Base-by-base conservation (phyloP, 2,888 invertebrate species). In the Sialis lutaria region DNA sequence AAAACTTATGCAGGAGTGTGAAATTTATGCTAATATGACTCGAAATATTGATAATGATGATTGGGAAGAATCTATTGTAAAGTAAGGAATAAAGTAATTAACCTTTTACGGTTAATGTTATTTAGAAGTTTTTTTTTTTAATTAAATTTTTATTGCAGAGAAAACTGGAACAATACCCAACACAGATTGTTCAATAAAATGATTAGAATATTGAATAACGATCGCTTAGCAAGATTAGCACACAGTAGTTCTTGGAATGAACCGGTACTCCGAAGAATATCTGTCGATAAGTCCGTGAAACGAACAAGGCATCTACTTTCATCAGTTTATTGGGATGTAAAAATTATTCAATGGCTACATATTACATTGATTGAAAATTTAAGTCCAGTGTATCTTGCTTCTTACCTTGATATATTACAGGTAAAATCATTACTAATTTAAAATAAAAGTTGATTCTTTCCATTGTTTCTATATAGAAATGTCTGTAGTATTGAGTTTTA, bases 361-460 rank as follows among this genome's bases (percentile, higher is more conserved):
- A 67, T 72, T 40, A 60, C 81, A 7, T 60, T 88, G 6, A 70
- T 85, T 53, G 83, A 86, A 51, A 67, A 75, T 55, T 63, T 86
- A 42, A 77, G 74, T 44, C 69, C 72, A 12, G 69, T 72, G 5
- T 80, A 82, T 58, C 69, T 87, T 53, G 74, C 77, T 1, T 75
- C 77, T 6, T 88, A 88, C 62, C 67, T 87, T 12, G 86, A 88
- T 57, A 79, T 85, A 44, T 62, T 88, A 52, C 86, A 86, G 68
- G 81, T 77, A 59, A 54, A 22, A 4, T 22, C 22, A 22, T 22
- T 22, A 22, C 4, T 22, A 22, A 22, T 22, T 22, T 22, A 22
- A n/a, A n/a, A n/a, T n/a, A n/a, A n/a, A n/a, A n/a, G n/a, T n/a
- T n/a, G n/a, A n/a, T n/a, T n/a, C n/a, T n/a, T n/a, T n/a, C n/a